A percentile compares a stretch with the other conserved stretches of the same genome.
phyloP scores from a whole-genome alignment of 2,113 vertebrate species.

The Panthera uncia region DNA sequence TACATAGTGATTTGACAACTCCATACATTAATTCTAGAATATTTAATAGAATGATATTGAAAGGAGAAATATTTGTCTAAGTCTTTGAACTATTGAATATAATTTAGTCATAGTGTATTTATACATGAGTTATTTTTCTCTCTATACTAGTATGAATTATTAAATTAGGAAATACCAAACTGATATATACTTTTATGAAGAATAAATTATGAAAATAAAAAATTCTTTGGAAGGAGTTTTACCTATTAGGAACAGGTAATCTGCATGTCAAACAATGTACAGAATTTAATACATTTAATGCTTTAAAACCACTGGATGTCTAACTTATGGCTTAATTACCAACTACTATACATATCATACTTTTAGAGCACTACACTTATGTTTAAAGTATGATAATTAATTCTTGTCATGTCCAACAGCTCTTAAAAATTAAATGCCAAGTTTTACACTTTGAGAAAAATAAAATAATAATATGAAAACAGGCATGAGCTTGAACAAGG shows the following conservation, averaged over 20 bases:
- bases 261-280: background rate
- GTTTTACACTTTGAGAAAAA: constrained; percentile 1
- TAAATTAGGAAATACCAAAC: constrained; percentile 19
- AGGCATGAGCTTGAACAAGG: background rate
- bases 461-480: constrained; percentile 13
- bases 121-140: background rate
- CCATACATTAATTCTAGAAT: background rate
- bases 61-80: constrained; percentile 31
- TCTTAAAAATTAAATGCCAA: background rate
- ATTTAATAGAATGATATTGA: constrained; percentile 36
- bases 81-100: background rate
- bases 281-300: constrained; percentile 43
- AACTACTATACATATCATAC: background rate
- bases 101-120: background rate
- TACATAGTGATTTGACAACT: background rate
- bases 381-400: constrained; percentile 37
- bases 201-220: constrained; percentile 43
- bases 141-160: background rate
- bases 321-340: constrained; percentile 45
- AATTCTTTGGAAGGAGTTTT: background rate
- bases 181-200: background rate
- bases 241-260: background rate
- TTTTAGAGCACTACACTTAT: background rate
- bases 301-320: constrained; percentile 19
- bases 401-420: background rate